phyloP scores from a whole-genome alignment of 2,888 invertebrate species.

The Dynastes hyllus region DNA sequence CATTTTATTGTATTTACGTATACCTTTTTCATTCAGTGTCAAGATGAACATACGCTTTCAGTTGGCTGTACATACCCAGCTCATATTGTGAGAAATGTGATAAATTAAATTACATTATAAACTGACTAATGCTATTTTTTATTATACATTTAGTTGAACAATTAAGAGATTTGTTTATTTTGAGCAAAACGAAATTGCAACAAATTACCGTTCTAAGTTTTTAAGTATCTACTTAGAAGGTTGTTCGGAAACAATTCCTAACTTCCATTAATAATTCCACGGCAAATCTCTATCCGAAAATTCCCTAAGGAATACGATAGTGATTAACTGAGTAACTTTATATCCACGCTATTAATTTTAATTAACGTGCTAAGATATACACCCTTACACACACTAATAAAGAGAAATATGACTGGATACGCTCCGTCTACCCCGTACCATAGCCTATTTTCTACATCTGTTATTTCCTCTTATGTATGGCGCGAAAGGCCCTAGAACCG shows the following conservation, averaged over 20 bases:
- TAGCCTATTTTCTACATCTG: slow-evolving; percentile 1
- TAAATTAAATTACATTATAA: too few species aligned
- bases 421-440: background rate
- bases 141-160: too few species aligned
- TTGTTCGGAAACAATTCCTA: slow-evolving; percentile 16
- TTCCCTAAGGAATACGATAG: slow-evolving; percentile 27
- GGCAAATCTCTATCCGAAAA: slow-evolving; percentile 40
- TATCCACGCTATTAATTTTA: slow-evolving; percentile 38
- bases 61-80: too few species aligned
- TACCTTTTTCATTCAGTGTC: too few species aligned
- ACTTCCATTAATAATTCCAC: slow-evolving; percentile 29
- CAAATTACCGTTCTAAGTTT: background rate
- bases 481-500: background rate
- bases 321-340: slow-evolving; percentile 40
- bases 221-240: background rate
- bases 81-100: too few species aligned
- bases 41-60: too few species aligned
- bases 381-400: slow-evolving; percentile 24
- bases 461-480: background rate
- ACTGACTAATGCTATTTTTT: too few species aligned
- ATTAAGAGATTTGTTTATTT: too few species aligned
- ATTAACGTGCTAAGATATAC: slow-evolving; percentile 36
- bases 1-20: too few species aligned
- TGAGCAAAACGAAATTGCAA: too few species aligned
- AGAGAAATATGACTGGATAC: slow-evolving; percentile 27